A percentile compares a stretch with the other conserved stretches of the same genome.
phyloP scores from a whole-genome alignment of 2,888 invertebrate genomes.

The Standfussiana lucernea region DNA sequence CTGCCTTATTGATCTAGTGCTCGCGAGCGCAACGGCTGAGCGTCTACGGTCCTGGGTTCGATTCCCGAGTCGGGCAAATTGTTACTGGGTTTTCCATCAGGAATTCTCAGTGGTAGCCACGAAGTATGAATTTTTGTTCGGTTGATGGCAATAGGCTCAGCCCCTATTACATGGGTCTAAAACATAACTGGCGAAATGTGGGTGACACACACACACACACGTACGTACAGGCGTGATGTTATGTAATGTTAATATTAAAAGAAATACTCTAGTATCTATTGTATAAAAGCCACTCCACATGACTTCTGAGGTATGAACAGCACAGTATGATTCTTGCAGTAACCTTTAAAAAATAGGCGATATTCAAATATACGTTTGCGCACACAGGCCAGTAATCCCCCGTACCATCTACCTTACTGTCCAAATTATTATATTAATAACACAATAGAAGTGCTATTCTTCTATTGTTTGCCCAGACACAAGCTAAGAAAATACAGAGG shows the following conservation, averaged over 20 bases:
- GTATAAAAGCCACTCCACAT: neutral
- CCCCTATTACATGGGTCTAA: neutral
- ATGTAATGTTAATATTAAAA: too few relatives aligned
- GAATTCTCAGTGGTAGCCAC: neutral
- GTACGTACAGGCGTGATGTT: too few relatives aligned
- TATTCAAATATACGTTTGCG: neutral
- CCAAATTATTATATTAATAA: neutral
- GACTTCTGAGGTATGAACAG: neutral
- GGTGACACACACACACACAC: too few relatives aligned
- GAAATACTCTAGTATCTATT: too few relatives aligned
- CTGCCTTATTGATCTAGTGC: neutral
- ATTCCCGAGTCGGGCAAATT: neutral
- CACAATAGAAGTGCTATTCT: neutral
- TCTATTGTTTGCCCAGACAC: neutral
- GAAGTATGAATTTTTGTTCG: neutral
- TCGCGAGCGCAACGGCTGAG: neutral
- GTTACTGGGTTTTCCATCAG: neutral
- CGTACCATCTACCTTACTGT: neutral
- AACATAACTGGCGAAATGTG: neutral
- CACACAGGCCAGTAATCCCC: neutral
- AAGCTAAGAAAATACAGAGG: neutral
- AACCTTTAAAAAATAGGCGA: neutral
- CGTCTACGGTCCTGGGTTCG: neutral
- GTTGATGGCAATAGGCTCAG: neutral
- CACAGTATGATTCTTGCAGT: neutral